Percentiles rank a stretch among this genome's conserved stretches.
Conservation (phyloP, 2,888 invertebrate genomes). For the Cephus sareptanus region DNA sequence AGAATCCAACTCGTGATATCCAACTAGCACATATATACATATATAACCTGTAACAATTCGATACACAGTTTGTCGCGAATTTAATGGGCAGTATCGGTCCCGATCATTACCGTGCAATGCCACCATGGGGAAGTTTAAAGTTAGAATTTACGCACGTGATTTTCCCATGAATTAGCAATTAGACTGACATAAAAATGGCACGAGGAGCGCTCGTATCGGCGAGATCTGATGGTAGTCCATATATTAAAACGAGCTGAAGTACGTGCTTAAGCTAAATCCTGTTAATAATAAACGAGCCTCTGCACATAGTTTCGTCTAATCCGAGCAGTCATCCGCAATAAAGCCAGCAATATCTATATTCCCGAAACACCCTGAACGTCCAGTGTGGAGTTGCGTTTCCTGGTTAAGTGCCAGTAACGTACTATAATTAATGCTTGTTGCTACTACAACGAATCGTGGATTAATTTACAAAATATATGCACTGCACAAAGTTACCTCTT, state of each 20-base stretch:
- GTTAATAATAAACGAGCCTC: conserved; percentile 28
- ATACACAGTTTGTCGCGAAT: not conserved
- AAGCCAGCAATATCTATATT: conserved; percentile 23
- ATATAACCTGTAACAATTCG: not conserved
- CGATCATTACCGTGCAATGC: not conserved
- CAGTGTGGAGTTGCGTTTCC: not conserved
- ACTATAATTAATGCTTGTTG: not conserved
- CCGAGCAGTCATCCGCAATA: conserved; percentile 31
- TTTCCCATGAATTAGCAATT: not conserved
- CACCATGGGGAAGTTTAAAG: not conserved
- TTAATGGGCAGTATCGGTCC: not conserved
- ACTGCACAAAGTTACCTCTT: not conserved
- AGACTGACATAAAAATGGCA: not conserved
- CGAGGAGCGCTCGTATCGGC: too few relatives aligned
- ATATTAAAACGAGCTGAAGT: not conserved
- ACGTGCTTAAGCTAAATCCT: conserved; percentile 21
- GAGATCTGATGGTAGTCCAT: not conserved
- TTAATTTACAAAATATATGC: not conserved
- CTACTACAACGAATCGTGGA: not conserved
- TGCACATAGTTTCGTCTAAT: conserved; percentile 27
- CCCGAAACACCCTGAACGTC: not conserved
- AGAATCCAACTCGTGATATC: not conserved
- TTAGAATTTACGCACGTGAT: not conserved
- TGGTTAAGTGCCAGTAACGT: not conserved
- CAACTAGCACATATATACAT: not conserved